Evolutionary conservation across 2,888 invertebrate genomes (phyloP), one percentile per base, ranked within the genome.

Genomic region (Bimastos eiseni): DNA sequence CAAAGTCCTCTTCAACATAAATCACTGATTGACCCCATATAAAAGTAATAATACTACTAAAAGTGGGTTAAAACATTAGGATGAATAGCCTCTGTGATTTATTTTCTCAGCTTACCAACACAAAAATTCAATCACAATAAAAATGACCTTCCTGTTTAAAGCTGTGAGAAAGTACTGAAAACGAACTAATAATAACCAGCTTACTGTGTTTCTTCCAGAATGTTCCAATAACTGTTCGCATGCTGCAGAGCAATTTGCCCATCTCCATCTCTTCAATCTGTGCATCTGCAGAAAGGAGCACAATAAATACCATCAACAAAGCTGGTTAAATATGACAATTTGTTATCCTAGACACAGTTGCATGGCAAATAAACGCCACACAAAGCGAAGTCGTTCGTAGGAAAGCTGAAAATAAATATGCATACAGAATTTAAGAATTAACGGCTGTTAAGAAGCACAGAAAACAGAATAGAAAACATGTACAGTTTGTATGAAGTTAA

Each of bases 161-260:
- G 11, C 70, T n/a, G n/a, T n/a, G n/a, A 30, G n/a, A 70, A 3
- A 70, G 70, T n/a, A n/a, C n/a, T 70, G n/a, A 30, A 70, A n/a
- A 70, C 17, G n/a, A 70, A 70, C 70, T 70, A 70, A 30, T 41
- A 41, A 41, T 70, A 37, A 15, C n/a, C 21, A 88, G 88, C 88
- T n/a, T 91, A 94, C 94, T 94, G 92, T 94, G 93, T 92, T 93
- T 94, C 90, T 94, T 94, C 94, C 94, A 94, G 92, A 94, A 94
- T 34, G 90, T 90, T 92, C 94, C 93, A 91, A 93, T 93, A 0
- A 94, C 93, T 86, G 93, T 92, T 17, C 93, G 90, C 92, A 94
- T 93, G 90, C 93, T 93, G 34, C 91, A 92, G 90, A 94, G 92
- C 90, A 94, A 92, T 30, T 92, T 37, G 15, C 38, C 89, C 19